Evolutionary conservation across 2,113 vertebrate genomes (phyloP).

Genomic region (Tringa solitaria): DNA sequence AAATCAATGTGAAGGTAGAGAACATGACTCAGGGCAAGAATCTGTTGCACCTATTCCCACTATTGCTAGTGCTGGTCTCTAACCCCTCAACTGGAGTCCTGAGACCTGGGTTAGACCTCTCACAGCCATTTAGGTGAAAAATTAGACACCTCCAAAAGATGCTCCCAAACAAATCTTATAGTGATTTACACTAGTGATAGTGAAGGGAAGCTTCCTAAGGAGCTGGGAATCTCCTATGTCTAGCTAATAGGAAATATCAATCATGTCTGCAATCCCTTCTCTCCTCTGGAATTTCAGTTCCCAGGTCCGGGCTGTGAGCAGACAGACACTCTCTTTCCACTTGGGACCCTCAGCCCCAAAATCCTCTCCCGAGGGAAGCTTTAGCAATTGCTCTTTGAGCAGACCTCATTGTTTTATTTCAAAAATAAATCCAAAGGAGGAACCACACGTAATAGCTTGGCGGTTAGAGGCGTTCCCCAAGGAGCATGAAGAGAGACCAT

Average conservation of each 20-base stretch:
- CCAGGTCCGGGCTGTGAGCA: neutral
- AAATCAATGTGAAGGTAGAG: neutral
- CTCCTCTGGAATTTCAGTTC: neutral
- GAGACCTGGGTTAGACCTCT: neutral
- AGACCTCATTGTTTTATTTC: conserved; percentile 25
- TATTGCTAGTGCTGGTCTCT: neutral
- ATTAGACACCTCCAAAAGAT: neutral
- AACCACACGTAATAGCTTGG: conserved; percentile 28
- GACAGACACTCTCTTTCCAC: neutral
- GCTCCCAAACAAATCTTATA: neutral
- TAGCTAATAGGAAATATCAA: conserved; percentile 21
- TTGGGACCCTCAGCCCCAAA: neutral
- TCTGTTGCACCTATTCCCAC: neutral
- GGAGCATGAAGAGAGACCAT: neutral
- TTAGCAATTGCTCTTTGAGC: conserved; percentile 15
- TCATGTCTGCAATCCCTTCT: neutral
- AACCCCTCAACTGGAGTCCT: neutral
- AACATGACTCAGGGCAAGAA: neutral
- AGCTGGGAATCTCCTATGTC: neutral
- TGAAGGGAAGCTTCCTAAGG: neutral
- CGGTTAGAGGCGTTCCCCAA: neutral
- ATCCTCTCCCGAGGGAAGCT: neutral
- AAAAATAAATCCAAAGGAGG: conserved; percentile 34
- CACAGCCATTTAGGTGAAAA: neutral
- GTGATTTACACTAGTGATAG: neutral